Evolutionary conservation across 2,113 vertebrate genomes (phyloP), one percentile per base, ranked within the genome.

Genomic region (Motacilla tschutschensis): DNA sequence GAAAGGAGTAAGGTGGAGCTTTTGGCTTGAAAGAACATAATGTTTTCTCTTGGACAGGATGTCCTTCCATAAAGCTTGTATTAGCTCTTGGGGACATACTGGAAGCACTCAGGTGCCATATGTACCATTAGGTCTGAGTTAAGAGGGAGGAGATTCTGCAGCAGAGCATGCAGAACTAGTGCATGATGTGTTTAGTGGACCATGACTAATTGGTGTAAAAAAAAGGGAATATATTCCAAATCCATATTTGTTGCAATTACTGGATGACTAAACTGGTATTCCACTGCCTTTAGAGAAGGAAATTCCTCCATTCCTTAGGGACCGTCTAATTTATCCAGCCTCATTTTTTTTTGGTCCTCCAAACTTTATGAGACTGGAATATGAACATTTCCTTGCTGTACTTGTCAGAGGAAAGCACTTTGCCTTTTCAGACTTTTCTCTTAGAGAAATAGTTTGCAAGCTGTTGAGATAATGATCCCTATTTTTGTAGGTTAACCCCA

Each of bases 41-140:
- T 91, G 72, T 71, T 93, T 92, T 85, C 54, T 85, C 50, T 91
- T 93, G 94, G 83, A 92, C 54, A 69, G 70, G 46, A 82, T 65
- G 26, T 89, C 54, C 54, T 91, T 69, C 85, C 55, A 62, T 85
- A 85, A 91, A 83, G 54, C 79, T 78, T 46, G 51, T 85, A 85
- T 83, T 78, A 91, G 90, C 74, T 81, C 88, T 75, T 66, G 89
- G 88, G 80, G 83, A 92, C 8, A 54, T 79, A 54, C 0, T 85
- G 79, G 70, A 80, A 89, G 50, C 70, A 58, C 50, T 93, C 77
- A 78, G 83, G 83, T 95, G 78, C 77, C 77, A 28, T 67, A 35
- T 62, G 50, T 85, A 66, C 88, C 74, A 69, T 93, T 83, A 93
- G 70, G 38, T 54, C 83, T 92, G 77, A 89, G 46, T 79, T 89